Evolutionary conservation across 2,113 vertebrate genomes (phyloP).

Genomic region (Entosphenus tridentatus): DNA sequence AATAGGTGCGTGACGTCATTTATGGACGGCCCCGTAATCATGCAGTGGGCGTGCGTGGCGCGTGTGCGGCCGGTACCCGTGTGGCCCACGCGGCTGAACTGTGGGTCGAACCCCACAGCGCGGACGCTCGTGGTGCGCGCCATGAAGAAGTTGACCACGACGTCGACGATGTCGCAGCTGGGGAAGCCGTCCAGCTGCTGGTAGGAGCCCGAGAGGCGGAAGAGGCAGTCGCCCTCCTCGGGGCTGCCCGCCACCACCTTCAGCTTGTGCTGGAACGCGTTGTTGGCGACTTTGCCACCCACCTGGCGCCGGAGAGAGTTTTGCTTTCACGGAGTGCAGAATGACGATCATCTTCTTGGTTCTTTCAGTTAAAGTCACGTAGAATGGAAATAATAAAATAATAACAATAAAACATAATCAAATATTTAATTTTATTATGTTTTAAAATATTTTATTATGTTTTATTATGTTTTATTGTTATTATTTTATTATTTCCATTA

Average conservation of each 20-base stretch:
- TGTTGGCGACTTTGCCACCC: slow-evolving; percentile 22
- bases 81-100: slow-evolving; percentile 24
- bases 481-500: no score
- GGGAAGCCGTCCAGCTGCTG: slow-evolving; percentile 19
- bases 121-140: slow-evolving; percentile 25
- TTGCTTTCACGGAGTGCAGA: no score
- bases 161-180: slow-evolving; percentile 19
- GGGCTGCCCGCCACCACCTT: slow-evolving; percentile 18
- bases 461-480: no score
- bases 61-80: slow-evolving; percentile 16
- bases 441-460: no score
- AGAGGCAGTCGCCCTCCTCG: slow-evolving; percentile 21
- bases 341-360: no score
- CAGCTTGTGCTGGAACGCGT: slow-evolving; percentile 22
- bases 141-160: slow-evolving; percentile 30
- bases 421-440: no score
- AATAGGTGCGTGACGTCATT: background rate
- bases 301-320: slow-evolving; percentile 13
- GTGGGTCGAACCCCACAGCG: slow-evolving; percentile 30
- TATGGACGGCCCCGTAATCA: no score
- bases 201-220: slow-evolving; percentile 13
- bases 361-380: no score
- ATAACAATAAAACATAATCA: no score
- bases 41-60: background rate
- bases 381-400: no score